phyloP scores from a whole-genome alignment of 2,113 vertebrate genomes.

The Xenus cinereus region DNA sequence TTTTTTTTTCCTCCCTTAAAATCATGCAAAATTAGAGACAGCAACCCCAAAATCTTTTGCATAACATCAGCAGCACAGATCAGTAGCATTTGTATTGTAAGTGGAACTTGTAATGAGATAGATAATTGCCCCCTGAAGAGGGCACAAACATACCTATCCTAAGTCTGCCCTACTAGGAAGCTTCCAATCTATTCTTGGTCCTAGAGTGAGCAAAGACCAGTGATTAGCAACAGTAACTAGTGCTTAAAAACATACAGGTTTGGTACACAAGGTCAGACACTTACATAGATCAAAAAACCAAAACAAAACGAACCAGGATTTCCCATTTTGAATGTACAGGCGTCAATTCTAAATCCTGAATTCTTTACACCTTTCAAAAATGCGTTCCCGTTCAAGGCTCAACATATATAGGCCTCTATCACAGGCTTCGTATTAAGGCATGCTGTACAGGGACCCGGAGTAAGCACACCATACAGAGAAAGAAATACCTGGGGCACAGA shows the following conservation, averaged over 20 bases:
- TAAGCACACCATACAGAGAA: background rate
- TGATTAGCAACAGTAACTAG: background rate
- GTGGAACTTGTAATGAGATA: background rate
- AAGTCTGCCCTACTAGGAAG: background rate
- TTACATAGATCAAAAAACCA: rapidly evolving
- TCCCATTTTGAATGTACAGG: background rate
- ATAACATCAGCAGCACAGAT: background rate
- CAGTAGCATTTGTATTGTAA: background rate
- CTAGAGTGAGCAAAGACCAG: background rate
- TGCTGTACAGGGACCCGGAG: background rate
- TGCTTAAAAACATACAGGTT: background rate
- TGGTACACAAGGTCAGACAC: background rate
- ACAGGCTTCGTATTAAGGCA: background rate
- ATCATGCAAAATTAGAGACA: background rate
- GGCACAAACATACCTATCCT: background rate
- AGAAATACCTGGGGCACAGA: background rate
- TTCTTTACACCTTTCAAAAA: background rate
- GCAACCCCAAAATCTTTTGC: background rate
- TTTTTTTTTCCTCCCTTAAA: background rate
- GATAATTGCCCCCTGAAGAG: background rate
- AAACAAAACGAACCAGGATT: background rate
- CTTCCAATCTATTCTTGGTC: background rate
- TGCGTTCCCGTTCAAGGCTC: background rate
- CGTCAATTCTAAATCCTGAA: background rate
- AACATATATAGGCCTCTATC: background rate